Base-by-base conservation (phyloP, 2,888 invertebrate genomes). In the Acrobasis suavella region DNA sequence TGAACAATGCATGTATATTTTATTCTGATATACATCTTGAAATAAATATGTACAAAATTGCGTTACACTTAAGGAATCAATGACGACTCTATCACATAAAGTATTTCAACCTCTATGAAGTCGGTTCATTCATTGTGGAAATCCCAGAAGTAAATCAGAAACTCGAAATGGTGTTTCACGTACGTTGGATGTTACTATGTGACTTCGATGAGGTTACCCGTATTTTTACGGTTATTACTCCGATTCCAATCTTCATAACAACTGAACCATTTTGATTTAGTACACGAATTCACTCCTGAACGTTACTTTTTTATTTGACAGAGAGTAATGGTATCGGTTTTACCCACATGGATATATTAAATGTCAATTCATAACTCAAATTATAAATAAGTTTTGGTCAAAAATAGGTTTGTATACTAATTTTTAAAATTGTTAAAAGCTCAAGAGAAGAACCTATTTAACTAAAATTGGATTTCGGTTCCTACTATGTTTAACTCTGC, bases 211-310 rank as follows among this genome's bases (percentile, higher is more conserved):
- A 68, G 70, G 64, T 75, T 74, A 75, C 70, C 73, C 69, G 65
- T 74, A 70, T 76, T 80, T 69, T 80, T 79, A 81, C 74, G 73
- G 74, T 79, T 81, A 79, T 79, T 75, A 75, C 75, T 68, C 73
- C 71, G 73, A 77, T 78, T 72, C 77, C 77, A 76, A 81, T 77
- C 78, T 80, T 79, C 75, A 74, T 79, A 78, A 77, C 74, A 76
- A 78, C 76, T 75, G 71, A 77, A 73, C 77, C 75, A 74, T 70
- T 72, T 70, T 77, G 75, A 78, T 78, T 78, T 77, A 76, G 69
- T 69, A 64, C 64, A 68, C 69, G 68, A 70, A 69, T 72, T 69
- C 65, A 70, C 69, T 68, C 68, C 70, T 68, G 70, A 72, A 64
- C 70, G 67, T 63, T 61, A 68, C 64, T 72, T 72, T 72, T 71